Base-by-base conservation (phyloP, 2,888 invertebrate genomes). In the Dermolepida albohirtum region DNA sequence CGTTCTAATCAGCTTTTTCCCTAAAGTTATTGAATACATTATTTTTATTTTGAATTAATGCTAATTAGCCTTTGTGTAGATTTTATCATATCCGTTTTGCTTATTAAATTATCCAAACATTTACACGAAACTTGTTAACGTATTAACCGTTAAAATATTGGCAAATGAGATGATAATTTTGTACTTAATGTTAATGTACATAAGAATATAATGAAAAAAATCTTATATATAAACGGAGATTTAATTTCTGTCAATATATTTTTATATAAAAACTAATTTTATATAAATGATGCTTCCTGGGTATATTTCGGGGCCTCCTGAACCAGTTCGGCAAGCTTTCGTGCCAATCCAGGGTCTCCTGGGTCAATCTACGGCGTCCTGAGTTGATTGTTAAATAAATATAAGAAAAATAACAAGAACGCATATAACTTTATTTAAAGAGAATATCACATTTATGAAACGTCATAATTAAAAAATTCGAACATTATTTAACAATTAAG, bases 401-500 rank as follows among this genome's bases (percentile, higher is more conserved):
- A 51, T 11, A 22, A 22, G 22, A 22, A 22, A 22, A 22, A 2
- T 12, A 52, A 47, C 47, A 16, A 49, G 12, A 52, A 52, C 51
- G n/a, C 7, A 34, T 27, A 29, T 52, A 52, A 34, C n/a, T 47
- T 59, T 59, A 59, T 44, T 59, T 44, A 47, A 39, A 6, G 6
- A 34, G 4, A 34, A 54, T 59, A 59, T 59, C 59, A 59, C 59
- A 59, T 41, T 44, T 59, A 59, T 29, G 29, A 27, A 59, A 29
- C 14, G 8, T 59, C 22, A 16, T 43, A 22, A 12, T 57, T 47
- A 47, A 29, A 59, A 59, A 59, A 59, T 59, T 59, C 47, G 59
- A 59, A 59, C 47, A 44, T 47, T 34, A 47, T 29, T 27, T 52
- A 59, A 59, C 57, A 59, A 29, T 44, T 34, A 34, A 14, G 17